phyloP scores from a whole-genome alignment of 2,888 invertebrate species.

The Drosophila greeni region DNA sequence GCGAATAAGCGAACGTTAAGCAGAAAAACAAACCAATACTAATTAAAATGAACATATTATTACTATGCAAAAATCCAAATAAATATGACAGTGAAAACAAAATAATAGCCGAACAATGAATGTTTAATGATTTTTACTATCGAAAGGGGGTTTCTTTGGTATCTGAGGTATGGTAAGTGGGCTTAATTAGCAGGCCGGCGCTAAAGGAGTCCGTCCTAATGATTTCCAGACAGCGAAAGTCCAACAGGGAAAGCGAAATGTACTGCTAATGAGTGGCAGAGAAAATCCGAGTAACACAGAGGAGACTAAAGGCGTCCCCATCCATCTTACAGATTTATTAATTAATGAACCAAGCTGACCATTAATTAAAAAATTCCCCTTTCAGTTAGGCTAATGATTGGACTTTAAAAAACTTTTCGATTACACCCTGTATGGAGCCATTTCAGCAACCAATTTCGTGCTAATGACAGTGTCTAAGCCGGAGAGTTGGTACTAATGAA shows the following conservation, averaged over 20 bases:
- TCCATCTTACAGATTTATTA: not conserved
- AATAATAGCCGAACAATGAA: constrained; percentile 26
- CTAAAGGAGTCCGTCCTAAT: constrained; percentile 16
- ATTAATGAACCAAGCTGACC: not conserved
- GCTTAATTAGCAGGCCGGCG: constrained; percentile 32
- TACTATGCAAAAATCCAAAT: constrained; percentile 70
- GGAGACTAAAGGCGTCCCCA: not conserved
- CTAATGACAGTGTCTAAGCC: constrained; percentile 57
- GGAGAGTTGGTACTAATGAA: constrained; percentile 57
- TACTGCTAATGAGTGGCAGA: constrained; percentile 17
- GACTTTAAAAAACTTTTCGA: not conserved
- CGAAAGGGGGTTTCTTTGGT: constrained; percentile 1
- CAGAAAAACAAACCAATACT: constrained; percentile 46
- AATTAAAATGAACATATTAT: constrained; percentile 62
- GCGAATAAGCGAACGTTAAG: constrained; percentile 28
- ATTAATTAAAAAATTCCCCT: not conserved
- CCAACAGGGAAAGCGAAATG: constrained; percentile 5
- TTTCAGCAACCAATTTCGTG: constrained; percentile 20
- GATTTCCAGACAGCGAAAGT: constrained; percentile 11
- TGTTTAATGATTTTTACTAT: constrained; percentile 24
- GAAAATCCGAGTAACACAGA: not conserved
- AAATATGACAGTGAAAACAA: constrained; percentile 57
- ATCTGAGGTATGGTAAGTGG: not conserved
- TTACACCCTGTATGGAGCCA: constrained; percentile 8
- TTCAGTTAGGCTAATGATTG: not conserved